These are phyloP conservation scores for Patagioenas fasciata DNA, from an alignment of 2,113 vertebrate genomes.

Conservation along the genomic window DNA sequence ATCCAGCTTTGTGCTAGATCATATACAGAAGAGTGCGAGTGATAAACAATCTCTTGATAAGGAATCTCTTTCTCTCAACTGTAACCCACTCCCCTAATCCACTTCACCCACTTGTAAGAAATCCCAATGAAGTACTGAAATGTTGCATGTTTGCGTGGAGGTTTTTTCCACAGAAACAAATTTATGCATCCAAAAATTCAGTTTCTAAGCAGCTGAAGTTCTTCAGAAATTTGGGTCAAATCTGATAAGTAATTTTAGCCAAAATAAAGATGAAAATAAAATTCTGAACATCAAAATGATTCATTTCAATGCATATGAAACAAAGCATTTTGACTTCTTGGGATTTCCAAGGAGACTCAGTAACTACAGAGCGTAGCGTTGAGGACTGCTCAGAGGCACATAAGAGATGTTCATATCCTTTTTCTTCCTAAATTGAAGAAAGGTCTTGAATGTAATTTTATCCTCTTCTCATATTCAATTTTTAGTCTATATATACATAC, in stretches of 20 bases:
- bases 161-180: not conserved
- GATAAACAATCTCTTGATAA: not conserved
- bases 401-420: not conserved
- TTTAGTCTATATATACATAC: fast-evolving
- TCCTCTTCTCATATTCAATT: not conserved
- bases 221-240: conserved; percentile 46
- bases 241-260: conserved; percentile 18
- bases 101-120: conserved; percentile 14
- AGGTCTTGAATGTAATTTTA: not conserved
- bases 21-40: not conserved
- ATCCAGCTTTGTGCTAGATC: not conserved
- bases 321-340: conserved; percentile 2
- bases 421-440: not conserved
- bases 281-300: not conserved
- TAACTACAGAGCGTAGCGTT: not conserved
- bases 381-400: not conserved
- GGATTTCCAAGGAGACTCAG: not conserved
- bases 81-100: fast-evolving
- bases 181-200: not conserved
- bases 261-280: conserved; percentile 40
- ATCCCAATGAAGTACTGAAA: not conserved
- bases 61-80: not conserved
- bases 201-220: conserved; percentile 35
- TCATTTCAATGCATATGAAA: not conserved
- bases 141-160: not conserved